These are phyloP conservation scores for Callaeas wilsoni DNA, from an alignment of 2,113 vertebrate species.

Conservation along the genomic window DNA sequence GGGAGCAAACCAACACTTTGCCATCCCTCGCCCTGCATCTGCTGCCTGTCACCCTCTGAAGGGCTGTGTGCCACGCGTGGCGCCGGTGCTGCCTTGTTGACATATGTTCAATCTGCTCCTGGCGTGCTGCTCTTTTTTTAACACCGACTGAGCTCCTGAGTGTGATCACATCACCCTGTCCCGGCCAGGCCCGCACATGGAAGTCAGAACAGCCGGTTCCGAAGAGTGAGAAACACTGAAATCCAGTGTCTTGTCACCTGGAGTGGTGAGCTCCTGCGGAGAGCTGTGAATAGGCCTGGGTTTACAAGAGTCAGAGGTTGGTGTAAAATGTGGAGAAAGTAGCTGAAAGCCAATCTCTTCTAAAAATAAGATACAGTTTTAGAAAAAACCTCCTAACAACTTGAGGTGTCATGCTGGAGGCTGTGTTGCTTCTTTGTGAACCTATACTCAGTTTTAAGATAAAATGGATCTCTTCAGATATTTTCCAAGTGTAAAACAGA, in stretches of 20 bases:
- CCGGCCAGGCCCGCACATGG: background rate
- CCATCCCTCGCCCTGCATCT: background rate
- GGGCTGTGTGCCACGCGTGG: rapidly evolving
- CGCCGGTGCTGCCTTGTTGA: background rate
- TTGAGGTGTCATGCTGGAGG: background rate
- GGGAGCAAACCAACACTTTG: background rate
- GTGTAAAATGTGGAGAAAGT: background rate
- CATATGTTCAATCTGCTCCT: background rate
- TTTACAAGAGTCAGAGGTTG: background rate
- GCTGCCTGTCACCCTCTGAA: background rate
- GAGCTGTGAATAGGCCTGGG: background rate
- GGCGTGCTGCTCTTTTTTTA: background rate
- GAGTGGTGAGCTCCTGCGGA: background rate
- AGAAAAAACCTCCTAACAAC: background rate
- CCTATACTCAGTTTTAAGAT: background rate
- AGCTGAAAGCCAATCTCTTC: background rate
- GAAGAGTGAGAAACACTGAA: background rate
- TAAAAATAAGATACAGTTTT: background rate
- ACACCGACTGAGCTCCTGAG: background rate
- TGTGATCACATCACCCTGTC: rapidly evolving
- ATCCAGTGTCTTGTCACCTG: rapidly evolving
- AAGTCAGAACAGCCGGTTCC: background rate
- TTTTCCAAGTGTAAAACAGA: background rate
- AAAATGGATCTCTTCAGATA: background rate
- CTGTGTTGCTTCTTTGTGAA: background rate